Percentiles rank a stretch among this genome's conserved stretches.
Conservation (phyloP, 2,113 vertebrate species). For the Bos javanicus region DNA sequence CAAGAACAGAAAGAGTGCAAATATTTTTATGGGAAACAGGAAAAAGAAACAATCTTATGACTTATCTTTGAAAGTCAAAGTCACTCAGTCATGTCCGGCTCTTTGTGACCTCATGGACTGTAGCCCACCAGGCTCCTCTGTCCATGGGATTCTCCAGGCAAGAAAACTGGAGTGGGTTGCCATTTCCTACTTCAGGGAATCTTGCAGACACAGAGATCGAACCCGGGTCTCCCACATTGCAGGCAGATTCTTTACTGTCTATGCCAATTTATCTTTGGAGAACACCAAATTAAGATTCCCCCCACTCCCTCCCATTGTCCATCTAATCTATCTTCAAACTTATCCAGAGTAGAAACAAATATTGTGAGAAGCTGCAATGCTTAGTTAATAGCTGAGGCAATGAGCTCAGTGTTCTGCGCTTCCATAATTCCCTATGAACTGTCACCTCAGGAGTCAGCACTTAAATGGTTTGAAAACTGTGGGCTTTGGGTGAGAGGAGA, state of each 20-base stretch:
- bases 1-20: not conserved
- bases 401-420: not conserved
- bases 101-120: not conserved
- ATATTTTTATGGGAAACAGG: not conserved
- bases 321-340: not conserved
- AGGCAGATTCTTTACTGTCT: not conserved
- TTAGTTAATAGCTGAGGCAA: not conserved
- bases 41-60: not conserved
- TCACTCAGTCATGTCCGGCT: not conserved
- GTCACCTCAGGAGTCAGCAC: not conserved
- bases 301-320: not conserved
- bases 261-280: not conserved
- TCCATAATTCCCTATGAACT: not conserved
- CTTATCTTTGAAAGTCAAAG: not conserved
- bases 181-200: not conserved
- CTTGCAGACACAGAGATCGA: not conserved
- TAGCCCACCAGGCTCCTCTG: not conserved
- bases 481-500: not conserved
- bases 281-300: not conserved
- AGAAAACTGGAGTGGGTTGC: not conserved
- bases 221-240: not conserved
- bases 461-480: not conserved
- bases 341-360: not conserved
- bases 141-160: not conserved
- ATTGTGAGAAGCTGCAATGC: not conserved